Evolutionary conservation across 2,113 vertebrate genomes (phyloP), one percentile per base, ranked within the genome.

Genomic region (Alligator mississippiensis): DNA sequence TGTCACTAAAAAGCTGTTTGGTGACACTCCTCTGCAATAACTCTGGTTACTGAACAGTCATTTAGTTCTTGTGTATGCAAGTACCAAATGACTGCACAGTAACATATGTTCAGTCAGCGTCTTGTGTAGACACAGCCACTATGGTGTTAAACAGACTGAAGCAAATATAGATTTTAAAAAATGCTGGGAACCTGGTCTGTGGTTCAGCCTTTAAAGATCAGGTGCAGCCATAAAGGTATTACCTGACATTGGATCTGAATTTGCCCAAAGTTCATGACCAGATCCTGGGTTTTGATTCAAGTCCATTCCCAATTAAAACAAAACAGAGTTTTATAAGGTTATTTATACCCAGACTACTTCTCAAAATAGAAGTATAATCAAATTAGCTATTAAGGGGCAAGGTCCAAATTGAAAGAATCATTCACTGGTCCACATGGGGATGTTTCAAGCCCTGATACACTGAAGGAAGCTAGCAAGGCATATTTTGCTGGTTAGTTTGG

Each of bases 201-300:
- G 27, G 21, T 89, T 15, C 24, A 66, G 1, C 81, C 25, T 8
- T 81, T 70, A 62, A 61, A 80, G 19, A 11, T 24, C 4, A 92
- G 3, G 0, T 58, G 60, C 78, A 85, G 15, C 34, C 8, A n/a
- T 1, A 0, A 47, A 74, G 61, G 64, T 83, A 34, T 77, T 84
- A 18, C 24, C 5, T 77, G 38, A n/a, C 2, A 2, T 3, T 63
- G 59, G 16, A 63, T 75, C 55, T 82, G 15, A 85, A 47, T 61
- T 80, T 83, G 9, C 68, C 22, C 60, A 17, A 19, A 91, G 25
- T 28, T 93, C 38, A 75, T 0, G 3, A 9, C 82, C 30, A 64
- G 12, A 68, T 47, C 12, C 63, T 74, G n/a, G 74, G 24, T 68
- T 0, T 0, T 34, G 10, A 27, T 76, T 90, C 78, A 78, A 5